Evolutionary conservation across 2,888 invertebrate genomes (phyloP).

Genomic region (Conus canariensis): DNA sequence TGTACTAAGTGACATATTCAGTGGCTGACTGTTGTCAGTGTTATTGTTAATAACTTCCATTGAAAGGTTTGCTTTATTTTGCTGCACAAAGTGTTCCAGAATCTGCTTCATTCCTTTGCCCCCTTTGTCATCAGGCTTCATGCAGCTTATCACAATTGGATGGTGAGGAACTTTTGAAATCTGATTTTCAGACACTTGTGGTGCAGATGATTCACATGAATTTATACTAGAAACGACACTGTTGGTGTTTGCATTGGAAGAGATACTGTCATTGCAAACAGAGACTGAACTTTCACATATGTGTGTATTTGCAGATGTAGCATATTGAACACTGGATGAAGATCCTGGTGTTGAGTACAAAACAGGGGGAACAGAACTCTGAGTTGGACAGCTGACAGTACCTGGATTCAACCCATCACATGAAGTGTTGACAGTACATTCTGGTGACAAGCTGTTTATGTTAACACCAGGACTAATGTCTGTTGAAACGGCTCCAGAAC

Average conservation of each 20-base stretch:
- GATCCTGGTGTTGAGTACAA: background rate
- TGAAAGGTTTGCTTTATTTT: background rate
- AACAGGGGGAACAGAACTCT: background rate
- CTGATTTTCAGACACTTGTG: background rate
- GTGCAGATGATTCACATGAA: background rate
- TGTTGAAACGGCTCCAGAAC: background rate
- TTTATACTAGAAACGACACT: background rate
- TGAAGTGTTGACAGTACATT: background rate
- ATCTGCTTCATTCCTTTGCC: conserved; percentile 40
- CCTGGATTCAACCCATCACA: background rate
- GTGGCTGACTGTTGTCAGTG: background rate
- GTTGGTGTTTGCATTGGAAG: background rate
- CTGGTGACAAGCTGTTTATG: background rate
- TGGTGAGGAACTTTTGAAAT: background rate
- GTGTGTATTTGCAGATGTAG: background rate
- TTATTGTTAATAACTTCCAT: too few relatives aligned
- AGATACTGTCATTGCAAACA: background rate
- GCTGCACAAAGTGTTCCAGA: conserved; percentile 26
- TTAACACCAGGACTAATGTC: background rate
- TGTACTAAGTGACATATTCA: background rate
- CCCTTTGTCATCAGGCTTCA: background rate
- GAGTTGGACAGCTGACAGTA: background rate
- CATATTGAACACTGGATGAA: background rate
- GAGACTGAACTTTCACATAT: background rate
- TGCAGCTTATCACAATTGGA: conserved; percentile 25